Conservation (phyloP, 2,113 vertebrate genomes). For the Oreochromis niloticus region DNA sequence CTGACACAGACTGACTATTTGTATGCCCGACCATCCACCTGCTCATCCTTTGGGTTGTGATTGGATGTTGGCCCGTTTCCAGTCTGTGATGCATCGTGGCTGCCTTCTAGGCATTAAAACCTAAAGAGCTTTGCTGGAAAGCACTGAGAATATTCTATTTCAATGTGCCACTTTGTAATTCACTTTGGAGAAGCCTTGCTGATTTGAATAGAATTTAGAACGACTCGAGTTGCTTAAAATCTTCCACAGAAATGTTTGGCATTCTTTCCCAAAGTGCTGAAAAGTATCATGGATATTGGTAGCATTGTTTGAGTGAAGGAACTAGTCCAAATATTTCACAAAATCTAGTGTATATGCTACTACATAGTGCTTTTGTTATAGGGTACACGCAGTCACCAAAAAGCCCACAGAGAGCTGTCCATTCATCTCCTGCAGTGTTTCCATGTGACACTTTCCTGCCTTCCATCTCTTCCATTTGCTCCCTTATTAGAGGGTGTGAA, state of each 20-base stretch:
- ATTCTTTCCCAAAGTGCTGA: not conserved
- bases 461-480: slow-evolving; percentile 50
- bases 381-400: not conserved
- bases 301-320: not conserved
- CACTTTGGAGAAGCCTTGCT: slow-evolving; percentile 38
- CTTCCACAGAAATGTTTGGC: slow-evolving; percentile 1
- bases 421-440: slow-evolving; percentile 50
- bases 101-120: slow-evolving; percentile 52
- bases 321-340: not conserved
- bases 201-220: slow-evolving; percentile 38
- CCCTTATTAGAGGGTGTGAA: slow-evolving; percentile 61
- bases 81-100: slow-evolving; percentile 20
- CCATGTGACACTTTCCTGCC: slow-evolving; percentile 34
- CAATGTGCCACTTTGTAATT: slow-evolving; percentile 57
- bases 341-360: not conserved
- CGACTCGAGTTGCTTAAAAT: slow-evolving; percentile 5
- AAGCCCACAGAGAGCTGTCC: slow-evolving; percentile 7
- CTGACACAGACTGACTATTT: slow-evolving; percentile 20
- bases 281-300: not conserved
- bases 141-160: slow-evolving; percentile 53
- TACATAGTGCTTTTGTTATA: not conserved
- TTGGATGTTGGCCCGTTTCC: slow-evolving; percentile 43
- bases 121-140: slow-evolving; percentile 64
- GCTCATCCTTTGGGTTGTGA: slow-evolving; percentile 25
- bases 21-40: slow-evolving; percentile 40